Conservation (phyloP, 2,113 vertebrate genomes). For the Steatornis caripensis region DNA sequence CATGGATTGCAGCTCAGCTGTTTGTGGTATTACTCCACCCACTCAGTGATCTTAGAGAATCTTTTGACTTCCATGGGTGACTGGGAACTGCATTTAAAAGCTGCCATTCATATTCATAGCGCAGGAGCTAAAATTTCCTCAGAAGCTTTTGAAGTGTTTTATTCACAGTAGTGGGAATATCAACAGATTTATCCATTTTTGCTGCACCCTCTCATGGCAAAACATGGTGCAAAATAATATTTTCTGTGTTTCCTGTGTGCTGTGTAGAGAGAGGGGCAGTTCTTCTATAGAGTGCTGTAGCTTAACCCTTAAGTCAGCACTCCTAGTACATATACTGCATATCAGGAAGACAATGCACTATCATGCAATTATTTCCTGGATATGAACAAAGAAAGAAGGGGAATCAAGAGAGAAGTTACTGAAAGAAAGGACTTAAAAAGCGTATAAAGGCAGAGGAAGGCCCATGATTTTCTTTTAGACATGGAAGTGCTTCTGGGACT, state of each 20-base stretch:
- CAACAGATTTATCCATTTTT: not conserved
- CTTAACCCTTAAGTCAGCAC: not conserved
- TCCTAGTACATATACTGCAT: not conserved
- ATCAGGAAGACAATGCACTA: not conserved
- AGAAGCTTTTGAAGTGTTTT: not conserved
- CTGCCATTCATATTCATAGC: not conserved
- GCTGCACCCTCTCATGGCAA: not conserved
- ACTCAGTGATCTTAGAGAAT: not conserved
- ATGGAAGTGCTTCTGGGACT: not conserved
- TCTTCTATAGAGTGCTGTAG: not conserved
- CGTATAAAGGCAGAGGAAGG: not conserved
- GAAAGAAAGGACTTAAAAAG: not conserved
- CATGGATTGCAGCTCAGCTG: not conserved
- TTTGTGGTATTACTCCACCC: constrained; percentile 17
- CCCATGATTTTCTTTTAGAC: not conserved
- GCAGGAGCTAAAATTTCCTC: not conserved
- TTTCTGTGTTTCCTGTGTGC: not conserved
- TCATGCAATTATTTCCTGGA: not conserved
- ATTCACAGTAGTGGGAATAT: not conserved
- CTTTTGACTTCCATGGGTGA: not conserved
- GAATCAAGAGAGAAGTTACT: not conserved
- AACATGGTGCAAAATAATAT: not conserved
- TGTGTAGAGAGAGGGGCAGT: not conserved
- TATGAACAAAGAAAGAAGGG: not conserved
- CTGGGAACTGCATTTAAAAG: not conserved